These are phyloP conservation scores for Mus spretus DNA, from an alignment of 2,797 vertebrate species.

Conservation along the genomic window DNA sequence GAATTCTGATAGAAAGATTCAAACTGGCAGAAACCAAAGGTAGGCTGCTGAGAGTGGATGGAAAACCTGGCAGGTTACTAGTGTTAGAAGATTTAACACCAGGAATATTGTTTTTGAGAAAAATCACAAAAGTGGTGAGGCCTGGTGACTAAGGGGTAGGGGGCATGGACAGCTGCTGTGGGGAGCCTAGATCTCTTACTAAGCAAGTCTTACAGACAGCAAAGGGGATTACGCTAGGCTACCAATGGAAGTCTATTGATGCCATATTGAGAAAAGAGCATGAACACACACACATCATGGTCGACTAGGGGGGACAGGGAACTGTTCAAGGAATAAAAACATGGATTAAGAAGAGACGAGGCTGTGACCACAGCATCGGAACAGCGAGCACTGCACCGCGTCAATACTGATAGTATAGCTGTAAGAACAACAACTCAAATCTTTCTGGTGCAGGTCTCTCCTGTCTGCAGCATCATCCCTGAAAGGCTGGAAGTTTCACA, in stretches of 20 bases:
- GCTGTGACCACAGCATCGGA: neutral
- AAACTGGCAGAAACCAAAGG: neutral
- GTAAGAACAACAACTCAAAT: neutral
- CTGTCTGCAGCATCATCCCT: neutral
- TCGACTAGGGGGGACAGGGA: neutral
- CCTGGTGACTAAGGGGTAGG: too few species aligned
- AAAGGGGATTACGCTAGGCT: neutral
- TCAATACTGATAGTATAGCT: neutral
- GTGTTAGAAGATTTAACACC: neutral
- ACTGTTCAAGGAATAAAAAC: neutral
- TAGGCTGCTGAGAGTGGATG: neutral
- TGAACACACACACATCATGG: neutral
- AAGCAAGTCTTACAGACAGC: neutral
- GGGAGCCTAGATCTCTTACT: neutral
- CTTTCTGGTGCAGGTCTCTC: neutral
- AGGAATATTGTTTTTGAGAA: neutral
- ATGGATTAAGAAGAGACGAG: neutral
- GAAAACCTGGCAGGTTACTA: neutral
- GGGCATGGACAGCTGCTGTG: too few species aligned
- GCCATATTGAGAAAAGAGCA: neutral
- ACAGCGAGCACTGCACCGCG: neutral
- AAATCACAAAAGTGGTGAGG: neutral
- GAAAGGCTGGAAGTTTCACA: neutral
- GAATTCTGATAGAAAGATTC: neutral
- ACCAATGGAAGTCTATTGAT: neutral